Conservation (phyloP, 2,797 vertebrate genomes). For the Pempheris klunzingeri region DNA sequence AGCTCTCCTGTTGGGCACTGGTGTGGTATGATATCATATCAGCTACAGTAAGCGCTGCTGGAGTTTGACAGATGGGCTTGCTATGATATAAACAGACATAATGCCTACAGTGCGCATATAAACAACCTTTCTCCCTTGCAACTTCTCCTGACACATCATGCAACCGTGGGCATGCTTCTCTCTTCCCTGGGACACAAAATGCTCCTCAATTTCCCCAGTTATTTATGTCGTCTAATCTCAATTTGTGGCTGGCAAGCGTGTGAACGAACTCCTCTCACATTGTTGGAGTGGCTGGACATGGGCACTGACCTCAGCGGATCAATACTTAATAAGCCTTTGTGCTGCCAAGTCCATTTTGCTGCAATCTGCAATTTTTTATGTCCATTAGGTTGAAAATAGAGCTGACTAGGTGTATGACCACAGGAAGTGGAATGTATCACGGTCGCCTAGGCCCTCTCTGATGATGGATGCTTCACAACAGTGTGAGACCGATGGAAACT, state of each 20-base stretch:
- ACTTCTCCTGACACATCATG: conserved; percentile 48
- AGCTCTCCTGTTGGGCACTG: conserved; percentile 66
- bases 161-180: conserved; percentile 34
- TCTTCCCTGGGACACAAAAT: conserved; percentile 55
- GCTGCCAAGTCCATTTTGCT: conserved; percentile 85
- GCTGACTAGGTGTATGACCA: conserved; percentile 84
- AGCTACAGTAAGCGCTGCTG: conserved; percentile 50
- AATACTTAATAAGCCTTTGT: conserved; percentile 88
- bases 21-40: conserved; percentile 59
- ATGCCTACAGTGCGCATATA: conserved; percentile 49
- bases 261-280: conserved; percentile 68
- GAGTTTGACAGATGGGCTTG: conserved; percentile 69
- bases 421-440: conserved; percentile 76
- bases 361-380: conserved; percentile 86
- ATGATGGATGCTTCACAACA: conserved; percentile 80
- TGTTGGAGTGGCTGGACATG: conserved; percentile 78
- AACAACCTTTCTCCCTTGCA: conserved; percentile 50
- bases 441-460: conserved; percentile 50
- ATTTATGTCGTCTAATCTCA: conserved; percentile 82
- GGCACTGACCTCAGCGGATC: conserved; percentile 84
- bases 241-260: conserved; percentile 75
- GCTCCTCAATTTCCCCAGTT: conserved; percentile 58
- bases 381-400: conserved; percentile 86
- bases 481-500: conserved; percentile 70
- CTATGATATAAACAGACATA: conserved; percentile 56